Conservation (phyloP, 2,888 invertebrate species). For the Hymenopus coronatus region DNA sequence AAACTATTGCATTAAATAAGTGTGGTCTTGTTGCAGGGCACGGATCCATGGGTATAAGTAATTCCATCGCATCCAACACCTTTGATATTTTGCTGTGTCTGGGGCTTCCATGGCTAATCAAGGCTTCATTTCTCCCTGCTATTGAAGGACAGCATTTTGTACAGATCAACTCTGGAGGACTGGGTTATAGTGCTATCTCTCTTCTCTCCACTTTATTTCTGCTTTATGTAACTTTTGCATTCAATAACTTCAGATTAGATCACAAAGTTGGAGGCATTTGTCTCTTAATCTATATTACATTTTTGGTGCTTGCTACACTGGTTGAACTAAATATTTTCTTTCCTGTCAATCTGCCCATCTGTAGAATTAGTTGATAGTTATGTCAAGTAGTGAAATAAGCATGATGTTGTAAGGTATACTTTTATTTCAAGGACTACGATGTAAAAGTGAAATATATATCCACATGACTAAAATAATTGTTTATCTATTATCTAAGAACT, state of each 20-base stretch:
- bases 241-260: conserved; percentile 67
- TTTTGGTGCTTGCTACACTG: conserved; percentile 65
- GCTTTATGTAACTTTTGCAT: conserved; percentile 62
- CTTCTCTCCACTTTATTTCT: conserved; percentile 69
- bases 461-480: too few relatives aligned
- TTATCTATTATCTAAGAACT: too few relatives aligned
- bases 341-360: conserved; percentile 62
- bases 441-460: background rate
- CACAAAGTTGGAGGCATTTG: conserved; percentile 68
- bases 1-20: too few relatives aligned
- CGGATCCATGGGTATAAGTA: conserved; percentile 76
- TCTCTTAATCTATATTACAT: conserved; percentile 62
- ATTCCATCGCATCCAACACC: conserved; percentile 78
- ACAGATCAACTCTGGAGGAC: conserved; percentile 70
- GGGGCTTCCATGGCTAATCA: conserved; percentile 75
- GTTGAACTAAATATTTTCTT: conserved; percentile 77
- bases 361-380: background rate
- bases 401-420: background rate
- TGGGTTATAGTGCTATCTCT: conserved; percentile 72
- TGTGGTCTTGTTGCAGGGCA: conserved; percentile 53
- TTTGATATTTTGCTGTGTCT: conserved; percentile 77
- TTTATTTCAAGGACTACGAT: background rate
- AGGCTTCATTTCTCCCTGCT: conserved; percentile 59
- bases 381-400: background rate
- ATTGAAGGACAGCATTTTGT: conserved; percentile 43